A percentile compares a stretch with the other conserved stretches of the same genome.
phyloP scores from a whole-genome alignment of 2,113 vertebrate species.

The sheep (Ovis aries) region ARS-UI_Ramb_v3.0 NC_056056.1:172334001-172334500 shows the following conservation, averaged over 20 bases:
- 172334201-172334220: not conserved
- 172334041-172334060: not conserved
- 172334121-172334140: not conserved
- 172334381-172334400: not conserved
- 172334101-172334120: not conserved
- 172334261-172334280: not conserved
- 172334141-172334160: not conserved
- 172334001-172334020: not conserved
- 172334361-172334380: not conserved
- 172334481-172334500: not conserved
- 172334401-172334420: conserved; percentile 13
- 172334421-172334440: conserved; percentile 16
- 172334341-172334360: not conserved
- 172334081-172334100: not conserved
- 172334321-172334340: not conserved
- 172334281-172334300: not conserved
- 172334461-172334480: not conserved
- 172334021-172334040: not conserved
- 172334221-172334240: not conserved
- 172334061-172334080: not conserved
- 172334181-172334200: not conserved
- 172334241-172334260: not conserved
- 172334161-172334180: not conserved
- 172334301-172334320: not conserved
- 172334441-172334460: conserved; percentile 21